A percentile compares a stretch with the other conserved stretches of the same genome.
Evolutionary conservation across 2,113 vertebrate species (phyloP).

Genomic region (Plotosus lineatus): DNA sequence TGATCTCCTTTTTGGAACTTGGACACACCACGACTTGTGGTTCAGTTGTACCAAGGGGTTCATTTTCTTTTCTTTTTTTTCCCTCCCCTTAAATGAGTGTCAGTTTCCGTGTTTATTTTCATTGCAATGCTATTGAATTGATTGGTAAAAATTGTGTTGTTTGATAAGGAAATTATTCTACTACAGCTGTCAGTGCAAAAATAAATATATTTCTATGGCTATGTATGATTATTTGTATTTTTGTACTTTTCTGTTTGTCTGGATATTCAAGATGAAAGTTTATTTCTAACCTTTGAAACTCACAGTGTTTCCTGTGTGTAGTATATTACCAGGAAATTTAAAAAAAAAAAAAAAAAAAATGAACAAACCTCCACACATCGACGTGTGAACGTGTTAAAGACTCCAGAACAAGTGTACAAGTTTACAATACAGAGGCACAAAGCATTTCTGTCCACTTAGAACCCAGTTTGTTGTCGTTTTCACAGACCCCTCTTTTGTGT

Average conservation of each 20-base stretch:
- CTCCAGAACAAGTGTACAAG: conserved; percentile 27
- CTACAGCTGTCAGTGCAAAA: conserved; percentile 69
- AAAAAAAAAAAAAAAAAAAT: conserved; percentile 60
- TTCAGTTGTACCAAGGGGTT: conserved; percentile 69
- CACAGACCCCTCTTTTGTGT: conserved; percentile 24
- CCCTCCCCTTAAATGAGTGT: conserved; percentile 8
- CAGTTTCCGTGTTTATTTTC: conserved; percentile 56
- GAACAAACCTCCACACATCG: conserved; percentile 12
- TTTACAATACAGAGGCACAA: conserved; percentile 34
- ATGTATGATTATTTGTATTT: conserved; percentile 82
- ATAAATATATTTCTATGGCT: conserved; percentile 83
- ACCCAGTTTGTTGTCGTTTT: conserved; percentile 23
- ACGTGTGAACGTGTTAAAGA: not conserved
- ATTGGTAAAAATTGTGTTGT: conserved; percentile 74
- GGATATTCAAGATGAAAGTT: not conserved
- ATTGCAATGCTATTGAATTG: conserved; percentile 68
- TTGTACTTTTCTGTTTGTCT: conserved; percentile 74
- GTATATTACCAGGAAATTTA: conserved; percentile 42
- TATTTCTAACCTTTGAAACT: conserved; percentile 40
- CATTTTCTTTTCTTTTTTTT: conserved; percentile 57
- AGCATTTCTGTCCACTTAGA: conserved; percentile 24
- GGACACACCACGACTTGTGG: conserved; percentile 65
- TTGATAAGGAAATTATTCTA: conserved; percentile 67
- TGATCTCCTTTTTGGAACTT: conserved; percentile 49
- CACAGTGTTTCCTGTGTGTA: conserved; percentile 64